Conservation (phyloP, 2,113 vertebrate species). For the Tauraco erythrolophus region DNA sequence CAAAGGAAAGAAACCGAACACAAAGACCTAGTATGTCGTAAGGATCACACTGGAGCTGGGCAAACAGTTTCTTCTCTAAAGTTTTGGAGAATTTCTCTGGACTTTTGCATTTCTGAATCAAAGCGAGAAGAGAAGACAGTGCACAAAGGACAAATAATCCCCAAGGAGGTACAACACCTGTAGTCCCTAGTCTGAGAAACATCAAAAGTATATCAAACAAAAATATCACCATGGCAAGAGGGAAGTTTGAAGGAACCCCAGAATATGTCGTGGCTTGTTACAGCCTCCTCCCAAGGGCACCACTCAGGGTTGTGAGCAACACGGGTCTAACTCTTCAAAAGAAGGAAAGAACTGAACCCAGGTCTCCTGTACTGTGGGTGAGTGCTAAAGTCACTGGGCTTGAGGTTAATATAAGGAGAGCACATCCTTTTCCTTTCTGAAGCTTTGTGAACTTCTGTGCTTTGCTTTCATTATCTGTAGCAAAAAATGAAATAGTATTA, state of each 20-base stretch:
- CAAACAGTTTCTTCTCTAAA: not conserved
- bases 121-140: not conserved
- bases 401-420: not conserved
- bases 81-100: not conserved
- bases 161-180: not conserved
- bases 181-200: not conserved
- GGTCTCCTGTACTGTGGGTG: not conserved
- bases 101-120: not conserved
- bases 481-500: not conserved
- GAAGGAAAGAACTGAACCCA: not conserved
- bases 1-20: conserved; percentile 26
- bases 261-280: conserved; percentile 33
- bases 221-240: not conserved
- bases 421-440: not conserved
- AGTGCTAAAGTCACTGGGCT: not conserved
- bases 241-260: not conserved
- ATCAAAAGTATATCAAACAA: not conserved
- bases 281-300: not conserved
- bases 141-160: not conserved
- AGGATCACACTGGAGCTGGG: not conserved
- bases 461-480: not conserved
- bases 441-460: not conserved
- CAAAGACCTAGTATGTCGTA: not conserved
- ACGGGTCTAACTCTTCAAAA: not conserved
- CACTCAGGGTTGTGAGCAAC: not conserved